Conservation (phyloP, 2,888 invertebrate genomes). For the Tenthredo scrophulariae region DNA sequence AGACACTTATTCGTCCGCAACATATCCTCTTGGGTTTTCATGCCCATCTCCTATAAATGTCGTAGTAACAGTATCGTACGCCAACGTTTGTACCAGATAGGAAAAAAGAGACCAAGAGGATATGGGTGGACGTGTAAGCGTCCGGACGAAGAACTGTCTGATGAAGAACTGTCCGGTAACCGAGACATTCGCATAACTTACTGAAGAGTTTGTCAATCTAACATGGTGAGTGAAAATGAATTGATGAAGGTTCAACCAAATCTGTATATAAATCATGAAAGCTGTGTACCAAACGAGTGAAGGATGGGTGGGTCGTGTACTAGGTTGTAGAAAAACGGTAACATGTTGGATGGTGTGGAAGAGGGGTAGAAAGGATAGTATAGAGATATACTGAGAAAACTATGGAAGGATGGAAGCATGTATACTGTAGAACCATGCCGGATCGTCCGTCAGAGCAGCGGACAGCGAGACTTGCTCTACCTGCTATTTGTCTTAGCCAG, state of each 20-base stretch:
- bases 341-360: not conserved
- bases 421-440: not conserved
- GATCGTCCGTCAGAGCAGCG: constrained; percentile 47
- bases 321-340: not conserved
- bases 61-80: too few relatives aligned
- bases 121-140: too few relatives aligned
- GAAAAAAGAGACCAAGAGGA: too few relatives aligned
- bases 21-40: too few relatives aligned
- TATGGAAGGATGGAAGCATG: not conserved
- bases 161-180: too few relatives aligned
- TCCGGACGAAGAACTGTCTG: too few relatives aligned
- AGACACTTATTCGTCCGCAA: too few relatives aligned
- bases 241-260: not conserved
- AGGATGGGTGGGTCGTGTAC: not conserved
- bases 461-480: constrained; percentile 46
- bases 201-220: not conserved
- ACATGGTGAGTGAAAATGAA: not conserved
- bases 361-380: not conserved
- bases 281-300: not conserved
- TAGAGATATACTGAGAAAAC: not conserved
- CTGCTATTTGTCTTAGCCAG: constrained; percentile 49
- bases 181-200: too few relatives aligned
- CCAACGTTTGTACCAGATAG: too few relatives aligned
- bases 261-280: constrained; percentile 6
- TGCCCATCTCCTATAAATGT: too few relatives aligned